Base-by-base conservation (phyloP, 2,888 invertebrate species). In the Microctonus hyperodae region DNA sequence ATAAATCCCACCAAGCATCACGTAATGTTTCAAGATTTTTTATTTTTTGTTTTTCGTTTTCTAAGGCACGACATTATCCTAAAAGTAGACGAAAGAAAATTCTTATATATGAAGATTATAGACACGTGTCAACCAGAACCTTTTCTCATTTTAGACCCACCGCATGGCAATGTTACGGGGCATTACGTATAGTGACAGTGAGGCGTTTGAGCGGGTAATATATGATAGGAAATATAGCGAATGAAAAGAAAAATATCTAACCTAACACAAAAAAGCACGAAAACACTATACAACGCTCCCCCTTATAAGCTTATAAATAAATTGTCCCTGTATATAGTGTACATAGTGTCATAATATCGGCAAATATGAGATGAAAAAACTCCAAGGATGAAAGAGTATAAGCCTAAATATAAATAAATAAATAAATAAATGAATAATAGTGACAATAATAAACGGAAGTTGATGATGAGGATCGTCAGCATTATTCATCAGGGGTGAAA, bases 71-170 rank as follows among this genome's bases (percentile, higher is more conserved):
- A 6, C 55, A 31, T 40, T 28, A 9, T 23, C 23, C 31, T 58
- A 22, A 48, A 31, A 60, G 44, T 10, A 22, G 16, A 16, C 0
- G 40, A 58, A 13, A 25, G 37, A 58, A 40, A 37, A 44, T 28
- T 25, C 22, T 28, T 44, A 44, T n/a, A n/a, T n/a, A 44, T 44
- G n/a, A 44, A 44, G 44, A 44, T 44, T 44, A 44, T 44, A 35
- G 53, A 62, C 62, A 62, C 62, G 62, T 62, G 62, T 62, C 37
- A 62, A 51, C 50, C 53, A 62, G 53, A 62, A 35, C 40, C 53
- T 62, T 35, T 16, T 59, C n/a, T n/a, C 22, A 25, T 48, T 31
- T 48, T 4, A 33, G 62, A 53, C 62, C 62, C 62, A 53, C 62
- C 62, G 44, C 61, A 50, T 62, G 62, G 53, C 9, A 16, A 44